Percentiles rank a stretch among this genome's conserved stretches.
phyloP scores from a whole-genome alignment of 1,140 invertebrate species.

The Heliconius hewitsoni region DNA sequence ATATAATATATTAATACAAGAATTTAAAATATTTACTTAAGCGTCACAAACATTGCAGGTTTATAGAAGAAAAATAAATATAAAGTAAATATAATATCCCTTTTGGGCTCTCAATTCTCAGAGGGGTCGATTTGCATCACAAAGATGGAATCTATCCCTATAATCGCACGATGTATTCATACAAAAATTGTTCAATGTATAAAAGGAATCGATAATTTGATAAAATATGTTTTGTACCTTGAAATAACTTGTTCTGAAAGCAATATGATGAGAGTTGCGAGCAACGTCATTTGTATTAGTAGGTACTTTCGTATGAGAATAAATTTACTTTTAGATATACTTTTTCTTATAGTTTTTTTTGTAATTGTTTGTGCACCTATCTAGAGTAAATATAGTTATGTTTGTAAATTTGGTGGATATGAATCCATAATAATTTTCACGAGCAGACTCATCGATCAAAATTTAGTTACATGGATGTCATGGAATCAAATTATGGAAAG shows the following conservation, averaged over 20 bases:
- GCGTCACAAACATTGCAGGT: not conserved
- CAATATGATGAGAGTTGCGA: not conserved
- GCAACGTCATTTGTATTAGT: not conserved
- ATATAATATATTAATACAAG: not conserved
- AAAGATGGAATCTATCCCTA: constrained; percentile 60
- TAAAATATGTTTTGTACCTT: constrained; percentile 11
- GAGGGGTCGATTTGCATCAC: constrained; percentile 62
- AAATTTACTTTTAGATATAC: not conserved
- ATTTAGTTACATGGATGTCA: no score
- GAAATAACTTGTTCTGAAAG: constrained; percentile 7
- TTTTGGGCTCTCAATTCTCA: constrained; percentile 59
- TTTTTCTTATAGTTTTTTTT: not conserved
- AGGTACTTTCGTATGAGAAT: not conserved
- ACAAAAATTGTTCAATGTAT: constrained; percentile 44
- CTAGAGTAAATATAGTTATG: no score
- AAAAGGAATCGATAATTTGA: constrained; percentile 40
- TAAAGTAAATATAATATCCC: constrained; percentile 46
- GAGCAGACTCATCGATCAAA: no score
- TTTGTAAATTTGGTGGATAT: no score
- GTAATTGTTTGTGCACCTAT: no score
- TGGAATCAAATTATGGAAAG: no score
- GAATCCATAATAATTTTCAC: no score
- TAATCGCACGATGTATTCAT: constrained; percentile 50
- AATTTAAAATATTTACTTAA: not conserved
- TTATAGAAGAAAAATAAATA: constrained; percentile 25